Base-by-base conservation (phyloP, 2,797 vertebrate species). In the Dendrocincla fuliginosa region DNA sequence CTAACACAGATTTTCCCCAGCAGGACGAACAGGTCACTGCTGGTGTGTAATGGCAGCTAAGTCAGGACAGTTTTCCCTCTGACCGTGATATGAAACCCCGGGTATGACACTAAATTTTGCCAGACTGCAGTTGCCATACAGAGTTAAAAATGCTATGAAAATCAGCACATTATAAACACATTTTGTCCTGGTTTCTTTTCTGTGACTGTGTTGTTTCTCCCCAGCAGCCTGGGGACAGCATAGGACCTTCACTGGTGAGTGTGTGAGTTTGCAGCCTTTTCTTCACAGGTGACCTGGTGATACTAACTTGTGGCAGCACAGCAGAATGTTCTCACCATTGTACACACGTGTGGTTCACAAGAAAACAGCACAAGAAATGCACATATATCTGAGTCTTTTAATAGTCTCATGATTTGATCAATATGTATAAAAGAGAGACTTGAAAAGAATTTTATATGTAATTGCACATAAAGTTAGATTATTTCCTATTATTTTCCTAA, bases 311-410 rank as follows among this genome's bases (percentile, higher is more conserved):
- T 74, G 47, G 42, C 63, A 85, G 50, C 55, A 65, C 27, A 83
- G 47, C 55, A 83, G 47, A 32, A 16, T 24, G 27, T 37, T 88
- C 55, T 83, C n/a, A 53, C 17, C 30, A 46, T 6, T 46, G n/a
- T n/a, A 24, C 0, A 2, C 39, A 46, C 2, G 5, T 10, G 37
- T 0, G 5, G 6, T 13, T 85, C 22, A 16, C 52, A 74, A 55
- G 30, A 46, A 73, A 90, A 35, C 27, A 73, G 42, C 47, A 33
- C 30, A 74, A 76, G 14, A 85, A 85, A 68, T 44, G 35, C 37
- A 42, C 9, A 20, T 35, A 8, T 35, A 37, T 77, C 42, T 76
- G 37, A 73, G 35, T 69, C n/a, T 61, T 73, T 39, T 13, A 46
- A 35, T 27, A 70, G 7, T 10, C 57, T 63, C 5, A n/a, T 32